These are phyloP conservation scores for Neosalanx taihuensis DNA, from an alignment of 2,797 vertebrate genomes.

Conservation along the genomic window DNA sequence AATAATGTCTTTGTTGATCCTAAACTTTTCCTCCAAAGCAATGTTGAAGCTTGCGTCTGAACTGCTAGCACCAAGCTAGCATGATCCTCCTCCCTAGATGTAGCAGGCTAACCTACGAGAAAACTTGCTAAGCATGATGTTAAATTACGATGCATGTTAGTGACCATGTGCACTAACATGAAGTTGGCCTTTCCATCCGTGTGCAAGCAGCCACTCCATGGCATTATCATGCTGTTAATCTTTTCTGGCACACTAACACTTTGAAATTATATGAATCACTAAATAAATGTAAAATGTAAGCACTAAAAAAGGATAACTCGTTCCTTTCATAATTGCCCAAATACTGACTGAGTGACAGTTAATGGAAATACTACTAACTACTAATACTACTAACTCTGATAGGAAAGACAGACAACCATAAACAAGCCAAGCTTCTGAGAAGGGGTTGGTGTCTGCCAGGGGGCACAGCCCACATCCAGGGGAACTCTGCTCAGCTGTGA, in stretches of 20 bases:
- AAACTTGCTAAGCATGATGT: background rate
- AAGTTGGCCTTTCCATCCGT: background rate
- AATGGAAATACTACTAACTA: background rate
- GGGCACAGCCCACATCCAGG: slow-evolving; percentile 11
- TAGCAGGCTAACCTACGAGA: background rate
- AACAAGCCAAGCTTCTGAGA: background rate
- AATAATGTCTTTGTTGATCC: no score
- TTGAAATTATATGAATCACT: background rate
- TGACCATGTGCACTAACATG: no score
- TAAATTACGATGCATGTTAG: no score
- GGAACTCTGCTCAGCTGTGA: background rate
- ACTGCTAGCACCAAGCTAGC: no score
- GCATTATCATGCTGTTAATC: slow-evolving; percentile 1
- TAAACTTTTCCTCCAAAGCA: no score
- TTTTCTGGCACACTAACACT: slow-evolving; percentile 5
- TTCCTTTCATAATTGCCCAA: background rate
- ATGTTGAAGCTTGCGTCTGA: no score
- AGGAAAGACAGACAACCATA: background rate
- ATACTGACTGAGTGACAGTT: background rate
- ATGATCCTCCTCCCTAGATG: background rate
- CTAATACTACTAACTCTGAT: background rate
- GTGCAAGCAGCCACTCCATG: background rate
- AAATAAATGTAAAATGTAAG: background rate
- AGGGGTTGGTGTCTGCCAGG: background rate
- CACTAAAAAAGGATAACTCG: background rate